Evolutionary conservation across 2,888 invertebrate species (phyloP).

Genomic region (Entomobrya multifasciata): DNA sequence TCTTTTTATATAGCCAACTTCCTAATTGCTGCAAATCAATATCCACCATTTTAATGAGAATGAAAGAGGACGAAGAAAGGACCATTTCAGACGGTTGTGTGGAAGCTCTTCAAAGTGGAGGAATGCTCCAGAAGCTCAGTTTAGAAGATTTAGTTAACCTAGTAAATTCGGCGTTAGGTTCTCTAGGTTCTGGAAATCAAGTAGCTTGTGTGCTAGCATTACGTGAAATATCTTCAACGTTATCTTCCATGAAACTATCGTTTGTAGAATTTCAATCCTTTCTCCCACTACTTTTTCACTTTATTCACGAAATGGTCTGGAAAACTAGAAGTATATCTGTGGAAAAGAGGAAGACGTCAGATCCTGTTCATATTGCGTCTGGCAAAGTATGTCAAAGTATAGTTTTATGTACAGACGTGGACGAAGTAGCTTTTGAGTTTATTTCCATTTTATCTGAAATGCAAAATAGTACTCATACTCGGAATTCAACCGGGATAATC

Average conservation of each 20-base stretch:
- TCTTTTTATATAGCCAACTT: constrained; percentile 43
- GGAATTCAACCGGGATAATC: constrained; percentile 32
- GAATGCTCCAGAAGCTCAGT: constrained; percentile 15
- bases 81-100: constrained; percentile 16
- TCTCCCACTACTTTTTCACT: constrained; percentile 60
- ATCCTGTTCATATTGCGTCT: constrained; percentile 48
- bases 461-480: neutral
- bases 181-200: constrained; percentile 51
- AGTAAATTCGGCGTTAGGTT: constrained; percentile 18
- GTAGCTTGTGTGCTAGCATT: constrained; percentile 48
- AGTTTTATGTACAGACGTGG: constrained; percentile 34
- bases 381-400: constrained; percentile 62
- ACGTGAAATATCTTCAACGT: constrained; percentile 52
- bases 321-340: constrained; percentile 26
- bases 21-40: constrained; percentile 39
- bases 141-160: constrained; percentile 52
- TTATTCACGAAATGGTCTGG: constrained; percentile 59
- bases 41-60: constrained; percentile 26
- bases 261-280: constrained; percentile 62
- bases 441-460: constrained; percentile 54
- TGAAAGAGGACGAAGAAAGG: constrained; percentile 44
- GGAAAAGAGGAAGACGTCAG: neutral
- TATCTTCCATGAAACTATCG: constrained; percentile 62
- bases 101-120: constrained; percentile 11
- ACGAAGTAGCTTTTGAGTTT: constrained; percentile 75